A percentile compares a stretch with the other conserved stretches of the same genome.
Evolutionary conservation across 2,113 vertebrate genomes (phyloP).

Genomic region (Phylloscopus trochilus): DNA sequence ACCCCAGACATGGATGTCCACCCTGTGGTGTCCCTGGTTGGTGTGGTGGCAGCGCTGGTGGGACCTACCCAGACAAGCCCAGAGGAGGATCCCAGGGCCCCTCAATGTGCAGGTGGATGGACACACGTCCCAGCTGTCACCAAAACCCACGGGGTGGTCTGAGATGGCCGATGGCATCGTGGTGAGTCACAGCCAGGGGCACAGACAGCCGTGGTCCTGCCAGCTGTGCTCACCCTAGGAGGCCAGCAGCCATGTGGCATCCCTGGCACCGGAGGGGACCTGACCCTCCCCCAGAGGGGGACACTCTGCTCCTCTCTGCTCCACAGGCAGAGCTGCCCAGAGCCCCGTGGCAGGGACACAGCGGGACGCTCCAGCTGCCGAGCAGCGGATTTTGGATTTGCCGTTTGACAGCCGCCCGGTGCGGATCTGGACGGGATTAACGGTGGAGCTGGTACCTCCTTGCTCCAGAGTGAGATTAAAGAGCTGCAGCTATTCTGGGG

Average conservation of each 20-base stretch:
- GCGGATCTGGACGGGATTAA: not conserved
- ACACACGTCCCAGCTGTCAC: not conserved
- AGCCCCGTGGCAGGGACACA: not conserved
- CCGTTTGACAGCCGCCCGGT: accelerated
- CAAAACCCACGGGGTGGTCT: not conserved
- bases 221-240: not conserved
- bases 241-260: not conserved
- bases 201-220: accelerated
- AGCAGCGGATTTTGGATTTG: not conserved
- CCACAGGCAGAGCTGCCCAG: not conserved
- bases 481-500: not conserved
- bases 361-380: accelerated
- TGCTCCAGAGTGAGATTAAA: not conserved
- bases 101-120: not conserved
- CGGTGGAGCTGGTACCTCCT: accelerated
- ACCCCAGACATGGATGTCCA: not conserved
- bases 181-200: no score
- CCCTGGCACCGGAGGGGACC: not conserved
- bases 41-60: accelerated
- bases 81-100: not conserved
- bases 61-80: not conserved
- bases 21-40: not conserved
- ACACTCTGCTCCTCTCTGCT: not conserved
- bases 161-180: accelerated
- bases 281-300: not conserved